Conservation (phyloP, 2,888 invertebrate genomes). For the Dilophus febrilis region DNA sequence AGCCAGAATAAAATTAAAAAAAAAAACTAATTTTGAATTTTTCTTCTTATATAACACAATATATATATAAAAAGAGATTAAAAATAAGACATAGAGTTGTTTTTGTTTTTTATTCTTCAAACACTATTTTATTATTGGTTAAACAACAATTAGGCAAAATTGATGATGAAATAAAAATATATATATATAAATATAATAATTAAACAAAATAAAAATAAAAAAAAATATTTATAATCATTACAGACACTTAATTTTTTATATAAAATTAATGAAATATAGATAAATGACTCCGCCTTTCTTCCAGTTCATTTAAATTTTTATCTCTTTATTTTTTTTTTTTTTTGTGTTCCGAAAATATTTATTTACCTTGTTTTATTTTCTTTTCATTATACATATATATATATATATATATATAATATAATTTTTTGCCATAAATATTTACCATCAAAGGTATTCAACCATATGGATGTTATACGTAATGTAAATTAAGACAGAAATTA, state of each 20-base stretch:
- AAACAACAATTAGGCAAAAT: constrained; percentile 1
- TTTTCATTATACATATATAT: no score
- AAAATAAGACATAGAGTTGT: not conserved
- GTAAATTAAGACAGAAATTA: no score
- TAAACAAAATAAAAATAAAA: no score
- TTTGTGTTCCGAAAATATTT: not conserved
- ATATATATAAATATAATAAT: no score
- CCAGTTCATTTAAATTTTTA: not conserved
- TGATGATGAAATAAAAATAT: no score
- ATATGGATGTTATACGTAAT: not conserved
- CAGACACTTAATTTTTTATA: no score
- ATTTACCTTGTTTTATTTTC: not conserved
- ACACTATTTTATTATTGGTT: constrained; percentile 1
- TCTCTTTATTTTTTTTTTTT: not conserved
- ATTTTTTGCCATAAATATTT: not conserved
- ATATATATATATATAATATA: not conserved
- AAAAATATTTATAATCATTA: not conserved
- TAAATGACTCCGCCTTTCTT: constrained; percentile 3
- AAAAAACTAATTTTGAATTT: no score
- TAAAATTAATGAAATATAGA: no score
- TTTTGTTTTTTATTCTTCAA: not conserved
- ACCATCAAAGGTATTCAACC: not conserved
- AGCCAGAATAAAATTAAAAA: no score
- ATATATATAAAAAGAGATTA: not conserved
- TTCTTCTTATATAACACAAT: not conserved